Percentiles rank a stretch among this genome's conserved stretches.
Evolutionary conservation across 2,797 vertebrate genomes (phyloP).

Genomic region (Chlorospingus flavigularis): DNA sequence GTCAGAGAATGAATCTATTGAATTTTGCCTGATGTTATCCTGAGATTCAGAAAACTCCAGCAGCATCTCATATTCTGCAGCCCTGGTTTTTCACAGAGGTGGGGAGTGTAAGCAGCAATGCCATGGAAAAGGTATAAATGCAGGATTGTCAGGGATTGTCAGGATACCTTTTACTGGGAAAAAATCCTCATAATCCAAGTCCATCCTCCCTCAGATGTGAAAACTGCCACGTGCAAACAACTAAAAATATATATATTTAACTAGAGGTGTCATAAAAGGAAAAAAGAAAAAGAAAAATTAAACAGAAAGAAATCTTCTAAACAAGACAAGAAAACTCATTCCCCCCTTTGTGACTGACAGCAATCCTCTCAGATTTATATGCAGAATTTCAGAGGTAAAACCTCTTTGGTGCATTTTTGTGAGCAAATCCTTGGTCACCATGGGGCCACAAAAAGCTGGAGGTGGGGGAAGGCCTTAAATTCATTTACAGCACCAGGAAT

Average conservation of each 20-base stretch:
- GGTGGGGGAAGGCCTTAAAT: background rate
- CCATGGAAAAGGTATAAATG: background rate
- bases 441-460: background rate
- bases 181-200: background rate
- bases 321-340: background rate
- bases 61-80: background rate
- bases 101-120: background rate
- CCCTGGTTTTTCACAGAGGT: background rate
- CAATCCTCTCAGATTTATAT: background rate
- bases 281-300: background rate
- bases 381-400: background rate
- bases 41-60: background rate
- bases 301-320: background rate
- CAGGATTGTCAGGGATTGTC: background rate
- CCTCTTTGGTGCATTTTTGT: background rate
- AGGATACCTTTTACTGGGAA: background rate
- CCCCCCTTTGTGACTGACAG: background rate
- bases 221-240: accelerated
- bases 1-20: background rate
- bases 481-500: background rate
- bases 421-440: background rate
- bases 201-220: background rate
- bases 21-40: background rate
- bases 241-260: background rate
- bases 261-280: background rate